phyloP scores from a whole-genome alignment of 2,113 vertebrate genomes.

The Bettongia penicillata region DNA sequence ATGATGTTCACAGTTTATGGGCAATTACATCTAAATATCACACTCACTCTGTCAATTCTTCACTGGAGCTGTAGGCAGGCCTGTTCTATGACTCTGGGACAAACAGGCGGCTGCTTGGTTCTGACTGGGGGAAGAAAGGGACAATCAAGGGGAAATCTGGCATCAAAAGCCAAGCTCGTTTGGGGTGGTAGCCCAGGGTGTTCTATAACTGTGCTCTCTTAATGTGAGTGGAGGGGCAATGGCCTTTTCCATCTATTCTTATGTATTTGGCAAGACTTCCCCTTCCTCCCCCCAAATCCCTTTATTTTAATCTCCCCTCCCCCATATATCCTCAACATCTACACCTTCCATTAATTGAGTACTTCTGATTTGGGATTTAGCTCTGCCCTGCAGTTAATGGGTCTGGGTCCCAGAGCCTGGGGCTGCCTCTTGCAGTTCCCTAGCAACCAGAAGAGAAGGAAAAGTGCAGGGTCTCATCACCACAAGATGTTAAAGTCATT shows the following conservation, averaged over 20 bases:
- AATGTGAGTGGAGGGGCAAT: background rate
- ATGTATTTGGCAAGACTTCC: constrained; percentile 50
- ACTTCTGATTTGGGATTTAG: constrained; percentile 72
- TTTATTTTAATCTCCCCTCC: background rate
- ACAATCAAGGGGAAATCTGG: background rate
- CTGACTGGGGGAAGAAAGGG: background rate
- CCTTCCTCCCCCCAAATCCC: background rate
- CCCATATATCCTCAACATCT: constrained; percentile 8
- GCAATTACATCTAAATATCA: constrained; percentile 43
- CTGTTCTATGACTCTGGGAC: background rate
- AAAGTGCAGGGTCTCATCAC: constrained; percentile 78
- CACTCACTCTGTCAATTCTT: background rate
- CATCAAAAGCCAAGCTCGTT: background rate
- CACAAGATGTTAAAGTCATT: constrained; percentile 81
- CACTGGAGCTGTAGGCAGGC: constrained; percentile 14
- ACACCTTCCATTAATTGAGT: constrained; percentile 76
- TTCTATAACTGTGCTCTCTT: background rate
- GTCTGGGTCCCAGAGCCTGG: constrained; percentile 72
- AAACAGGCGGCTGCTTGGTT: background rate
- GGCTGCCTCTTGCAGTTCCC: constrained; percentile 81
- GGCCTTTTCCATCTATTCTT: background rate
- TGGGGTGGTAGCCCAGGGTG: background rate
- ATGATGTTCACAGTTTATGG: constrained; percentile 47
- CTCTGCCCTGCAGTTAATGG: constrained; percentile 68
- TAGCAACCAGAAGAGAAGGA: constrained; percentile 84